Conservation (phyloP, 2,797 vertebrate genomes). For the Tapera naevia region DNA sequence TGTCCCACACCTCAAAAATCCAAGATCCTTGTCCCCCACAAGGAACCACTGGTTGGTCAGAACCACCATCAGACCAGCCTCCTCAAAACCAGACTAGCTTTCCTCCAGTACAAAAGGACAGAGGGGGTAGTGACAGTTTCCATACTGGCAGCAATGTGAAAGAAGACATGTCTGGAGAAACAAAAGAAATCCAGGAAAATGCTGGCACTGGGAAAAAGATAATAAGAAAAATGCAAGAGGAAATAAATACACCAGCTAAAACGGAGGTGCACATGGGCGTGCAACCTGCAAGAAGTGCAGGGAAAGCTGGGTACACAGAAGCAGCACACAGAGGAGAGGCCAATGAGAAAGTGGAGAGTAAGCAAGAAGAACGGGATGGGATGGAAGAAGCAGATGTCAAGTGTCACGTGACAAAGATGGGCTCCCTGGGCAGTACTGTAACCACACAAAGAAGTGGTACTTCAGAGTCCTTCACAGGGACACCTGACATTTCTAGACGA, state of each 20-base stretch:
- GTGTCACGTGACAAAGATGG: neutral
- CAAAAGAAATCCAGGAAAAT: neutral
- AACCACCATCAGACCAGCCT: conserved; percentile 45
- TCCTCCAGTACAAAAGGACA: conserved; percentile 32
- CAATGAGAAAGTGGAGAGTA: neutral
- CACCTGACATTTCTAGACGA: conserved; percentile 68
- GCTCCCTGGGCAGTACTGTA: neutral
- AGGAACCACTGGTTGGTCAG: neutral
- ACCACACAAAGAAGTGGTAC: neutral
- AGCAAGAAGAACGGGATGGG: neutral
- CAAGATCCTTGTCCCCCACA: conserved; percentile 56
- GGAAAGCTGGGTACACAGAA: neutral
- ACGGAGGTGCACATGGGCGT: neutral
- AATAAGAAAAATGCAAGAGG: neutral
- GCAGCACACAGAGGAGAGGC: neutral
- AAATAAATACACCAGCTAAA: neutral
- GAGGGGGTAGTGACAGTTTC: neutral
- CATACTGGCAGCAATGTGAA: neutral
- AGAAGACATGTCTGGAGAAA: neutral
- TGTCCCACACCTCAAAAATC: conserved; percentile 41
- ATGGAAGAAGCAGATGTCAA: neutral
- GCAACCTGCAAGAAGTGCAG: neutral
- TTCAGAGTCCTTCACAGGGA: neutral
- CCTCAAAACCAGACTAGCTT: conserved; percentile 22
- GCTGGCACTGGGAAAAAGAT: neutral